These are phyloP conservation scores for Oryzias sinensis DNA, from an alignment of 2,797 vertebrate species.

Conservation along the genomic window DNA sequence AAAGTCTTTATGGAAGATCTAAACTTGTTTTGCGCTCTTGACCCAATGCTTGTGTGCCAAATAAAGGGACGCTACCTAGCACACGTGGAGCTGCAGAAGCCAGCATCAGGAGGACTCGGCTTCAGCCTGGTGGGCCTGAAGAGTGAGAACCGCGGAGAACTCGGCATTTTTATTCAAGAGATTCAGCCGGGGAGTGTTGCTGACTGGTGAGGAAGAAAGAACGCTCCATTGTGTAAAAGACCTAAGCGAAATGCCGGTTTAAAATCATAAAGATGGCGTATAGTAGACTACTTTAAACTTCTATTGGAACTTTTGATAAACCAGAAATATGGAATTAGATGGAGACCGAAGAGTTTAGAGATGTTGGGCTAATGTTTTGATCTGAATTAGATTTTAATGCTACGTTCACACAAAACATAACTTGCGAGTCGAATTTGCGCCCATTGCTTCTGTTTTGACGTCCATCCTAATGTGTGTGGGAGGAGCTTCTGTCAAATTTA, in stretches of 20 bases:
- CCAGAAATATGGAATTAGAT: too few species aligned
- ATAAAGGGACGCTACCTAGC: slow-evolving; percentile 87
- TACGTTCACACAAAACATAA: too few species aligned
- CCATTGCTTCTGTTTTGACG: too few species aligned
- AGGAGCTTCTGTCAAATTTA: too few species aligned
- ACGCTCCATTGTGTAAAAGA: background rate
- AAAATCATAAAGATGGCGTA: too few species aligned
- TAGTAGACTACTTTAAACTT: too few species aligned
- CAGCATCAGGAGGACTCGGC: slow-evolving; percentile 87
- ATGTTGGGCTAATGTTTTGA: too few species aligned
- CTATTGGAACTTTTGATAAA: too few species aligned
- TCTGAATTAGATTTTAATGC: too few species aligned
- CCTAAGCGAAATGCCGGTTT: background rate
- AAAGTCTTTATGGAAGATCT: slow-evolving; percentile 33
- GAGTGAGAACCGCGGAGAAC: slow-evolving; percentile 92
- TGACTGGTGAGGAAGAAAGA: slow-evolving; percentile 78
- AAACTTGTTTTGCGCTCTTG: slow-evolving; percentile 50
- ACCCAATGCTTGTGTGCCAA: slow-evolving; percentile 37
- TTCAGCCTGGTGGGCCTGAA: slow-evolving; percentile 96
- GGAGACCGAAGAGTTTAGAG: too few species aligned
- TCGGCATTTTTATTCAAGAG: slow-evolving; percentile 98
- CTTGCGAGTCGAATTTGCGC: too few species aligned
- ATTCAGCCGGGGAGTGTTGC: slow-evolving; percentile 93
- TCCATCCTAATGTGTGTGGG: too few species aligned
- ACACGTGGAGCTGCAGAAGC: slow-evolving; percentile 88